phyloP scores from a whole-genome alignment of 2,797 vertebrate species.

The Malacoraja senta region DNA sequence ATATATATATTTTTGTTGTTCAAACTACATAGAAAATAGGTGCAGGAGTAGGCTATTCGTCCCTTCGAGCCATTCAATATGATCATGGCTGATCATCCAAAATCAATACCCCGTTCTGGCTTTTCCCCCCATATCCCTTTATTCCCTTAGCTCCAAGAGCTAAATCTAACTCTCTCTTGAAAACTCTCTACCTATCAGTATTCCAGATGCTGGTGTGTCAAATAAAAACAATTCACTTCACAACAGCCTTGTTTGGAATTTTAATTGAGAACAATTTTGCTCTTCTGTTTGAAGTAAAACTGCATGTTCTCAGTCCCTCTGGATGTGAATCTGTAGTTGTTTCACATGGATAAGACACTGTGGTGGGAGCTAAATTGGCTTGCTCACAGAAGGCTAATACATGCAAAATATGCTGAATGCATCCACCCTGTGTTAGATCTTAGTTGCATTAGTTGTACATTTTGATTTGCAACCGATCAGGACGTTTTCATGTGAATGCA shows the following conservation, averaged over 20 bases:
- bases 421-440: not conserved
- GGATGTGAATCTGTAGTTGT: not conserved
- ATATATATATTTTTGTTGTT: no score
- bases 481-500: not conserved
- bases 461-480: not conserved
- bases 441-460: not conserved
- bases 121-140: no score
- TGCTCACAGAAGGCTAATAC: not conserved
- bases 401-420: not conserved
- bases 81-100: no score
- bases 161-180: no score
- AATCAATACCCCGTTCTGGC: no score
- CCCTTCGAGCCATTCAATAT: no score
- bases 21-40: no score
- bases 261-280: not conserved
- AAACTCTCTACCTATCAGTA: no score
- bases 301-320: not conserved
- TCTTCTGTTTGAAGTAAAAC: not conserved
- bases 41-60: no score
- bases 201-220: not conserved
- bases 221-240: not conserved
- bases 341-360: not conserved
- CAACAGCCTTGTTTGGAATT: not conserved
- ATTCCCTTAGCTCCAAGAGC: no score
- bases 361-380: not conserved